Evolutionary conservation across 1,140 invertebrate species (phyloP), one percentile per base, ranked within the genome.

Genomic region (Zaprionus ornatus): DNA sequence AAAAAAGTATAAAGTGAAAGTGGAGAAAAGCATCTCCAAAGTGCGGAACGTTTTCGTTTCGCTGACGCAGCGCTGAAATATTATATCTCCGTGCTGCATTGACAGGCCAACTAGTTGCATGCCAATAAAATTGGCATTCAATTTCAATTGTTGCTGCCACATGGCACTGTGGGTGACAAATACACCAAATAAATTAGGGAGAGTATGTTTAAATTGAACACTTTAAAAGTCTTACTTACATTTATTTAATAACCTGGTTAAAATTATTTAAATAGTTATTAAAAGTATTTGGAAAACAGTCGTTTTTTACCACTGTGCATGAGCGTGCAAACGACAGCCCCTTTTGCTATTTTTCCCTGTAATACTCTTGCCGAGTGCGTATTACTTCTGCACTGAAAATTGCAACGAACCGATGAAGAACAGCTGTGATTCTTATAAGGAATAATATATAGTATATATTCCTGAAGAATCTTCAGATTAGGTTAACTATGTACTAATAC

Each of bases 81-180:
- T 90, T 88, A 90, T 90, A 79, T 78, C 72, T 72, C 37, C 1
- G 19, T 35, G 35, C 23, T 66, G 77, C 76, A 87, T 48, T 87
- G 83, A 80, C 84, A 84, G 84, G 29, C 74, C 77, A 82, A 88
- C 83, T 82, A 88, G 83, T 87, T 88, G 83, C 83, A 74, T 70
- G 70, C 67, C 83, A 88, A 78, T 80, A 56, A 84, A 84, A 90
- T 79, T 84, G 85, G 56, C 80, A 80, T 88, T 87, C 84, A 68
- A 87, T 84, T 87, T 83, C 76, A 85, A 86, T 76, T 82, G 82
- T 68, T 78, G 66, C 63, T 64, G 55, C 32, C 77, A 23, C 25
- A 23, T 2, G 17, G 54, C 27, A 66, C 54, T 12, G 64, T 57
- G 63, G 50, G 0, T 32, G 29, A 1, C 35, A 45, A 12, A 32